Evolutionary conservation across 2,797 vertebrate species (phyloP).

Genomic region (Acestrorhynchus altus): DNA sequence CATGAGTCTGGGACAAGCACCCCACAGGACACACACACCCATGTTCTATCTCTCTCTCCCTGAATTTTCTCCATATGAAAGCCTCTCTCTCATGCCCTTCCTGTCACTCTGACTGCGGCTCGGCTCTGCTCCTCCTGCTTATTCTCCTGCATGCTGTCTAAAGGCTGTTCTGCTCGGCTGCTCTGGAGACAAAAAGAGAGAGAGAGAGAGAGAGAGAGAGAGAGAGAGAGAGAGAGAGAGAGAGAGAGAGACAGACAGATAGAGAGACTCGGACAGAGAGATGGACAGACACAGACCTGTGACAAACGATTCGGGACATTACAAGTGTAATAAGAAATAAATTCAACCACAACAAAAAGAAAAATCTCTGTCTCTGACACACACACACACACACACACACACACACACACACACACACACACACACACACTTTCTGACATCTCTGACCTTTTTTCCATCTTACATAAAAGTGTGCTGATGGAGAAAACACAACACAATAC

Average conservation of each 20-base stretch:
- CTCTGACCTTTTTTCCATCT: slow-evolving; percentile 17
- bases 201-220: background rate
- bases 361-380: too few relatives aligned
- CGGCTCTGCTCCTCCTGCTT: slow-evolving; percentile 15
- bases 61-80: background rate
- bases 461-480: slow-evolving; percentile 16
- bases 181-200: slow-evolving; percentile 37
- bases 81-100: background rate
- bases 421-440: slow-evolving; percentile 13
- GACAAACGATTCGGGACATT: too few relatives aligned
- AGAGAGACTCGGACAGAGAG: background rate
- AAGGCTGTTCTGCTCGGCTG: slow-evolving; percentile 19
- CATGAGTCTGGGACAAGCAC: background rate
- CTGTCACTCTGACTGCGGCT: background rate
- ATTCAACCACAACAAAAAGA: too few relatives aligned
- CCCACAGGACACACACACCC: background rate
- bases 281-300: slow-evolving; percentile 1
- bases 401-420: too few relatives aligned
- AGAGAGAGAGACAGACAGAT: slow-evolving; percentile 23
- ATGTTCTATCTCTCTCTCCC: background rate
- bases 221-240: slow-evolving; percentile 12
- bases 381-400: background rate
- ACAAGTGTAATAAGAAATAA: too few relatives aligned
- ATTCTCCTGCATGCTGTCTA: slow-evolving; percentile 36
- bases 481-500: background rate